Evolutionary conservation across 2,797 vertebrate genomes (phyloP), one percentile per base, ranked within the genome.

Genomic region (Scolopax rusticola): DNA sequence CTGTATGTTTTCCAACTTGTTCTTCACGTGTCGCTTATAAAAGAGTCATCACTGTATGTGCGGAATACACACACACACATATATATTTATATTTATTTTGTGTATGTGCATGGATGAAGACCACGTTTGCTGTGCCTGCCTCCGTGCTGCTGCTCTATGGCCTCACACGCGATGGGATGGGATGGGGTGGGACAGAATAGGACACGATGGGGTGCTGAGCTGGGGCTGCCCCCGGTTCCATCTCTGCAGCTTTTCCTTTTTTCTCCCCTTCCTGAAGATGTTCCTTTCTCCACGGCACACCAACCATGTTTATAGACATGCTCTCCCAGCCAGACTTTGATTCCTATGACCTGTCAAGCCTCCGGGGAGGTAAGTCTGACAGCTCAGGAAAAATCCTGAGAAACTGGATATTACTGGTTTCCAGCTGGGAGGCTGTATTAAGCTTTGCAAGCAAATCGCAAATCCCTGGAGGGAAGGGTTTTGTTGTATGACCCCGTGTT

Each of bases 291-390:
- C 90, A 76, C 0, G 99, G 99, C 54, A 99, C 99, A 0, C 99
- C 99, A 3, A 99, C 99, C 59, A 99, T 99, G 99, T 99, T 85
- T 16, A 98, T 99, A 48, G 99, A 99, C 82, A 98, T 99, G 97
- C 56, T 99, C 32, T 97, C 93, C 76, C 99, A 99, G 94, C 98
- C 97, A 0, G 98, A 99, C 84, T 94, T 98, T 48, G 85, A 93
- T 82, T 98, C 98, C 89, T 98, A 98, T 2, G 97, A 99, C 97
- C 83, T 99, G 78, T 99, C 99, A 1, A 91, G 97, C n/a, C 73
- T 99, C 27, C 64, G 82, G 24, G 89, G 88, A 93, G 99, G 99
- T 99, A 96, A 98, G 98, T 88, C 74, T 50, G 53, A 61, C 36
- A 74, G 43, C 30, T 56, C 45, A 63, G 13, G 48, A 28, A 80